phyloP scores from a whole-genome alignment of 2,888 invertebrate genomes.

The Acleris laterana region DNA sequence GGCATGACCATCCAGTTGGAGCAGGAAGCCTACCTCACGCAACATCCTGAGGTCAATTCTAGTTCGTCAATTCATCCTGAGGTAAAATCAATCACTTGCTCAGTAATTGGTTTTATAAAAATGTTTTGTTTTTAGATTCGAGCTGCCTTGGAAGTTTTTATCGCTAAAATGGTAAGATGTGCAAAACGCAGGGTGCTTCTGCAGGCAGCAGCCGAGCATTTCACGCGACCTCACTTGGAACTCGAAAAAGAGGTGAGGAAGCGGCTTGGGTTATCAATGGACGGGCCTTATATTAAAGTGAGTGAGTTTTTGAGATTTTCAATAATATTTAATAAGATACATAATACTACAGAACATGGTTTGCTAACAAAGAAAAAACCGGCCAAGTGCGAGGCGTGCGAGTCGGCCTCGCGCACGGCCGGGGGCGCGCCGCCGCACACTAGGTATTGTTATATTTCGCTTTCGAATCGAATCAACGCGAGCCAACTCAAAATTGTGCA shows the following conservation, averaged over 20 bases:
- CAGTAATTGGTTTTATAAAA: too few relatives aligned
- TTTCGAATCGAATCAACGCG: too few relatives aligned
- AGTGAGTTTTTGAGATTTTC: too few relatives aligned
- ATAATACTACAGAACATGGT: too few relatives aligned
- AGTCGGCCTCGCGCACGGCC: too few relatives aligned
- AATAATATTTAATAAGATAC: too few relatives aligned
- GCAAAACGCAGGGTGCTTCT: constrained; percentile 53
- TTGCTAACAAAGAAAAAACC: too few relatives aligned
- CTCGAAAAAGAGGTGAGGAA: constrained; percentile 58
- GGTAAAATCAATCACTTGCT: background rate
- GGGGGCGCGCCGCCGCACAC: too few relatives aligned
- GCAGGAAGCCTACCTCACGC: constrained; percentile 65
- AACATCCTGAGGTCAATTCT: constrained; percentile 67
- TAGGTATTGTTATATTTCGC: too few relatives aligned
- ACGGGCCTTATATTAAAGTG: constrained; percentile 44
- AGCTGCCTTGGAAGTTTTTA: constrained; percentile 59
- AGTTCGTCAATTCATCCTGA: too few relatives aligned
- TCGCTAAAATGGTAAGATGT: constrained; percentile 51
- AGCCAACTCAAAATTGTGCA: too few relatives aligned
- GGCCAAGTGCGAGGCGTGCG: too few relatives aligned
- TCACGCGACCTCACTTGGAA: constrained; percentile 55
- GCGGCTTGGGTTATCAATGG: constrained; percentile 45
- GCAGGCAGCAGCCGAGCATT: constrained; percentile 57
- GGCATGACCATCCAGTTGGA: constrained; percentile 65
- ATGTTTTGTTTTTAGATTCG: constrained; percentile 51